These are phyloP conservation scores for Seriola quinqueradiata DNA, from an alignment of 2,113 vertebrate genomes.

Conservation along the genomic window DNA sequence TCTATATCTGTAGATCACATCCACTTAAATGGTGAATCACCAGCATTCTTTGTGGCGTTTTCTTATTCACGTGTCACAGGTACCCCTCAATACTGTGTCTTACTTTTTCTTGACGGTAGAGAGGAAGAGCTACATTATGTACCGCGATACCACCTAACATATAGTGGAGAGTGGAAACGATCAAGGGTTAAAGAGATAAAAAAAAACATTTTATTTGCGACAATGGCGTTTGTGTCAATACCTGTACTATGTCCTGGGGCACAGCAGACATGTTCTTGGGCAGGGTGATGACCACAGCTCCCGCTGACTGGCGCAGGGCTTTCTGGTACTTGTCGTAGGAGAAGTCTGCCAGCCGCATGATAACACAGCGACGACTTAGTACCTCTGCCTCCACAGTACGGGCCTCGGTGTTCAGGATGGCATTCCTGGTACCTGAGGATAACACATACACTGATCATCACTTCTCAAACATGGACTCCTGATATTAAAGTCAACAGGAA, in stretches of 20 bases:
- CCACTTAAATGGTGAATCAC: no score
- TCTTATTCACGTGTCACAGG: no score
- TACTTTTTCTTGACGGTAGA: no score
- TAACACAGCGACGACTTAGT: conserved; percentile 96
- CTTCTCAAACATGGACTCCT: not conserved
- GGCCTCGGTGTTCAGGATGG: conserved; percentile 96
- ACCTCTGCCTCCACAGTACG: conserved; percentile 95
- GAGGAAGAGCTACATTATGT: no score
- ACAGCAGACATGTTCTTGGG: conserved; percentile 93
- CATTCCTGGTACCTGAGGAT: conserved; percentile 91
- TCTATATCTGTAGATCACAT: no score
- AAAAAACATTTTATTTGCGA: not conserved
- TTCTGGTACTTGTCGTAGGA: conserved; percentile 97
- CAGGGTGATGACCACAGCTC: conserved; percentile 96
- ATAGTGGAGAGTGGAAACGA: no score
- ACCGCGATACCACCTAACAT: no score
- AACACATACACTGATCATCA: not conserved
- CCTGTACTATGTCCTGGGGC: conserved; percentile 95
- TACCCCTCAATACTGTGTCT: no score
- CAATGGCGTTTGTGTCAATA: conserved; percentile 53
- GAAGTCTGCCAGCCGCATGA: conserved; percentile 95
- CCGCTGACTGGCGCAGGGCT: conserved; percentile 94
- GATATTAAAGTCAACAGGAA: not conserved
- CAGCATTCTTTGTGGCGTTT: no score
- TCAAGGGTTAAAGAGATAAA: not conserved